phyloP scores from a whole-genome alignment of 2,888 invertebrate genomes.

The Cosmia pyralina region DNA sequence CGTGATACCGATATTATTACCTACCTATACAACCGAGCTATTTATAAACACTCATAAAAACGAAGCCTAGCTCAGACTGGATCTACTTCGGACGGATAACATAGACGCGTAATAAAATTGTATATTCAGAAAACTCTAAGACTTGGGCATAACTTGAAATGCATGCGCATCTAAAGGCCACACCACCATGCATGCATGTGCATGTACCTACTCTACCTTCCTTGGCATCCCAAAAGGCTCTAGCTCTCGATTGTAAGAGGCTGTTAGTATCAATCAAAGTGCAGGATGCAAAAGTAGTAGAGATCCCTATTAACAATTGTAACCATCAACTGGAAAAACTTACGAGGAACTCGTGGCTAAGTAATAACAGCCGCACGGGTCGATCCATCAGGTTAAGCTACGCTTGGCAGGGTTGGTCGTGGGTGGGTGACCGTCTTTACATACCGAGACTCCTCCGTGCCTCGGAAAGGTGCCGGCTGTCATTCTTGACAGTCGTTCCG shows the following conservation, averaged over 20 bases:
- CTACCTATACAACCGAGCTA: conserved; percentile 48
- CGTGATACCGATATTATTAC: conserved; percentile 60
- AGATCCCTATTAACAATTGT: background rate
- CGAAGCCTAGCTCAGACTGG: conserved; percentile 44
- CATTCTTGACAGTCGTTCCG: too few species aligned
- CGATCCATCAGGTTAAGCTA: too few species aligned
- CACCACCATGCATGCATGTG: too few species aligned
- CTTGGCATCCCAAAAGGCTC: background rate
- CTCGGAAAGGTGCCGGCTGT: too few species aligned
- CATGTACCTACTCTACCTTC: background rate
- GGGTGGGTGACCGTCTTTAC: too few species aligned
- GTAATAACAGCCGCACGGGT: too few species aligned
- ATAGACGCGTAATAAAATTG: conserved; percentile 5
- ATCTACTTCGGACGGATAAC: conserved; percentile 18
- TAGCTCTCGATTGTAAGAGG: background rate
- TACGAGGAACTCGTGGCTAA: too few species aligned
- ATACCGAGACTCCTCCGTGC: too few species aligned
- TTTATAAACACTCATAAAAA: conserved; percentile 54
- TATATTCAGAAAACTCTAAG: background rate
- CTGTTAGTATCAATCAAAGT: background rate
- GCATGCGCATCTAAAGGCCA: background rate
- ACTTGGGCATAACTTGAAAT: conserved; percentile 18
- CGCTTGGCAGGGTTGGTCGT: too few species aligned
- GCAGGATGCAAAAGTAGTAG: background rate
- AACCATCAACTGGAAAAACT: background rate